Evolutionary conservation across 2,797 vertebrate species (phyloP).

Genomic region (Neosilurus mollespiculum): DNA sequence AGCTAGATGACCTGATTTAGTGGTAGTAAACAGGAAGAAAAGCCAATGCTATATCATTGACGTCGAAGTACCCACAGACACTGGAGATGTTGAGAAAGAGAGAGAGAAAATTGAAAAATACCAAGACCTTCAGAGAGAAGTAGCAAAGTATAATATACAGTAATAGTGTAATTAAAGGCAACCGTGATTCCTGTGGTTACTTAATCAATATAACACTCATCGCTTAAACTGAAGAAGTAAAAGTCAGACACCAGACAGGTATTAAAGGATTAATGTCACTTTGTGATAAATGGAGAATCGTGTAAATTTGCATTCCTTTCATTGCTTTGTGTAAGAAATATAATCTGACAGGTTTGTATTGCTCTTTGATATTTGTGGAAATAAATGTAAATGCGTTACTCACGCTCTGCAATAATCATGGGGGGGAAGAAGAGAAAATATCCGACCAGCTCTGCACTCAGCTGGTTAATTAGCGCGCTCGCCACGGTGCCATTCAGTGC

Average conservation of each 20-base stretch:
- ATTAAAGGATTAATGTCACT: neutral
- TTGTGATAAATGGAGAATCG: neutral
- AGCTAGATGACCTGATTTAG: too few species aligned
- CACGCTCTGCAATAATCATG: constrained; percentile 93
- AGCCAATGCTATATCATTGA: too few species aligned
- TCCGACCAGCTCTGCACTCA: constrained; percentile 92
- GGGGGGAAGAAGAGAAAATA: constrained; percentile 96
- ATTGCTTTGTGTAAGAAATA: neutral
- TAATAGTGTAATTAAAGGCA: too few species aligned
- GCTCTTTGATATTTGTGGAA: neutral
- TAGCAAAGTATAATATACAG: too few species aligned
- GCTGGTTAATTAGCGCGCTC: constrained; percentile 90
- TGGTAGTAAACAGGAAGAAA: too few species aligned
- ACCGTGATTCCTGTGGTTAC: too few species aligned
- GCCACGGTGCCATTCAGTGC: constrained; percentile 87
- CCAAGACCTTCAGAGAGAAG: too few species aligned
- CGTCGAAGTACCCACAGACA: too few species aligned
- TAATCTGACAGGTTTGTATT: neutral
- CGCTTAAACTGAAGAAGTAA: neutral
- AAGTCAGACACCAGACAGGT: neutral
- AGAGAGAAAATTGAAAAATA: too few species aligned
- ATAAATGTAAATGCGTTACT: constrained; percentile 60
- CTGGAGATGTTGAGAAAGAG: too few species aligned
- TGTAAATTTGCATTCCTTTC: neutral
- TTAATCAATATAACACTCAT: neutral